phyloP scores from a whole-genome alignment of 1,140 invertebrate species.

The Drepana arcuata region DNA sequence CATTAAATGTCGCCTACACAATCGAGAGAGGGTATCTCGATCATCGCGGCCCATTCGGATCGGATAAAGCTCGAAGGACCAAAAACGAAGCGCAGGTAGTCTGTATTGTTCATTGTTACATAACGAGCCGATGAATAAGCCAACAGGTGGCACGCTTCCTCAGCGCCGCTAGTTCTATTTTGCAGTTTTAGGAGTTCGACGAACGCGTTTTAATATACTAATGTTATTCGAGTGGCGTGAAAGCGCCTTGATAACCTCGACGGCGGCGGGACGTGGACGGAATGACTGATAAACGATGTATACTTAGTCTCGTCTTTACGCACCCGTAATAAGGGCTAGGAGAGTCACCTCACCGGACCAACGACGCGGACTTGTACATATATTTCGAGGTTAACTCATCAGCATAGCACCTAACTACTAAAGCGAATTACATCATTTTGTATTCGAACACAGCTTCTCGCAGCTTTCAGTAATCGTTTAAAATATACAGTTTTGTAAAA shows the following conservation, averaged over 20 bases:
- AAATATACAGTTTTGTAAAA: too few relatives aligned
- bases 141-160: conserved; percentile 26
- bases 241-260: conserved; percentile 58
- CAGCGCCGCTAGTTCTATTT: conserved; percentile 15
- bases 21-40: conserved; percentile 33
- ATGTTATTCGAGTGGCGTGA: conserved; percentile 65
- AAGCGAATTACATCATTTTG: not conserved
- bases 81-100: conserved; percentile 40
- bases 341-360: conserved; percentile 18
- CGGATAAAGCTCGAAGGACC: conserved; percentile 21
- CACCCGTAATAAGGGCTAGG: conserved; percentile 20
- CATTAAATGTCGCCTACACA: conserved; percentile 40
- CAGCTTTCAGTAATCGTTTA: too few relatives aligned
- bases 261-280: conserved; percentile 42
- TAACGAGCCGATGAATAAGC: conserved; percentile 44
- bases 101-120: conserved; percentile 38
- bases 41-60: conserved; percentile 17
- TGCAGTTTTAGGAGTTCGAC: conserved; percentile 60
- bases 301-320: conserved; percentile 20
- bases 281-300: conserved; percentile 37
- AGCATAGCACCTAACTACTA: not conserved
- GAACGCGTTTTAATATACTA: conserved; percentile 61
- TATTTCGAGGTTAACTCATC: not conserved
- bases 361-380: not conserved
- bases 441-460: not conserved